Evolutionary conservation across 1,140 invertebrate species (phyloP).

Genomic region (Hypsibius dujardini): DNA sequence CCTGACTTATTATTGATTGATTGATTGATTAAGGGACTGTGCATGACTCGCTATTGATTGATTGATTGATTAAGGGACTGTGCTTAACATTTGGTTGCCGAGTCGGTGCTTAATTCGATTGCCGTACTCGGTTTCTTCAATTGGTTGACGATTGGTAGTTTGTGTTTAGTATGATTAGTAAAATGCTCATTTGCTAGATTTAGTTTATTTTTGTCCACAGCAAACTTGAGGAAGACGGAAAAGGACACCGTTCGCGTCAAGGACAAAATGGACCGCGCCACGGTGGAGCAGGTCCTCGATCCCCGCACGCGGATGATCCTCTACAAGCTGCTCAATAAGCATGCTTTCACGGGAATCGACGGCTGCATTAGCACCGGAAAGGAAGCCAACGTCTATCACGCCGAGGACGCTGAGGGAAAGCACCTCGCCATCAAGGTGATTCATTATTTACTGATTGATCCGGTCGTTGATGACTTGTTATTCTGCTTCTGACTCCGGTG

Average conservation of each 20-base stretch:
- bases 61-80: too few relatives aligned
- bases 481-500: not conserved
- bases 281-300: conserved; percentile 90
- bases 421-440: conserved; percentile 58
- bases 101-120: too few relatives aligned
- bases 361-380: conserved; percentile 79
- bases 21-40: too few relatives aligned
- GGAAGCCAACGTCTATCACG: conserved; percentile 96
- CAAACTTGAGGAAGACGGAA: conserved; percentile 20
- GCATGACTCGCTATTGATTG: too few relatives aligned
- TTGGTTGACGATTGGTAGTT: too few relatives aligned
- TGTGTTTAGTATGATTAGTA: too few relatives aligned
- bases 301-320: conserved; percentile 81
- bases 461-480: not conserved
- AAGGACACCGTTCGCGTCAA: conserved; percentile 46
- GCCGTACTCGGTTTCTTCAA: too few relatives aligned
- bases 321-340: conserved; percentile 72
- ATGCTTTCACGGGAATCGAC: conserved; percentile 54
- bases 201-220: not conserved
- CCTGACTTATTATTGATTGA: too few relatives aligned
- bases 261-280: conserved; percentile 88
- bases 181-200: not conserved
- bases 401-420: conserved; percentile 44
- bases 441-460: too few relatives aligned
- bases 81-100: too few relatives aligned